Base-by-base conservation (phyloP, 2,888 invertebrate genomes). In the Allacma fusca region DNA sequence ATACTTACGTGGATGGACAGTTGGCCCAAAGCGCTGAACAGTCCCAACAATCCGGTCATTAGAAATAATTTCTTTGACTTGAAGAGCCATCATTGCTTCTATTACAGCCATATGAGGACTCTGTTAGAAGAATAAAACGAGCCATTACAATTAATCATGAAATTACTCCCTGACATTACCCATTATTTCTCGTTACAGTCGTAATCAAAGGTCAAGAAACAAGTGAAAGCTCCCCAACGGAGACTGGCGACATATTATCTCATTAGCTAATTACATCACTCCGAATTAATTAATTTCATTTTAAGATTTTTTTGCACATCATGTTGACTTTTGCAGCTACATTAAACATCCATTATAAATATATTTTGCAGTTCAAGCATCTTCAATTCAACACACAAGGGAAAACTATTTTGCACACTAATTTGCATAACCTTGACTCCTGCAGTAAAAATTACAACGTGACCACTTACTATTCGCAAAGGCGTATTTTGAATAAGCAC, bases 401-500 rank as follows among this genome's bases (percentile, higher is more conserved):
- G n/a, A n/a, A n/a, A n/a, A n/a, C n/a, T n/a, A n/a, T n/a, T n/a
- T n/a, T n/a, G n/a, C n/a, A n/a, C n/a, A 34, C 34, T 34, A 50
- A 50, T n/a, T 16, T 13, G 4, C 4, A 50, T 50, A 50, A 13
- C 4, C 50, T 19, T n/a, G 62, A 62, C 13, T 62, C 21, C 65
- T 24, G 13, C 13, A 12, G 16, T 2, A 23, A 23, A 13, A 19
- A 13, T 50, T 16, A 71, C 21, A 50, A 50, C 16, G n/a, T 50
- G 16, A 44, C 50, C 13, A 86, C 90, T 90, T 89, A 96, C 97
- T 92, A 97, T 92, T 90, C 93, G 92, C 83, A 97, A 91, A 84
- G 97, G 97, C 87, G 95, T 95, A 83, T 95, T 96, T 90, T 97
- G 96, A 87, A 96, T 95, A 85, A 98, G 92, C 85, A 95, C 94